phyloP scores from a whole-genome alignment of 2,888 invertebrate species.

The Sepioteuthis lessoniana region DNA sequence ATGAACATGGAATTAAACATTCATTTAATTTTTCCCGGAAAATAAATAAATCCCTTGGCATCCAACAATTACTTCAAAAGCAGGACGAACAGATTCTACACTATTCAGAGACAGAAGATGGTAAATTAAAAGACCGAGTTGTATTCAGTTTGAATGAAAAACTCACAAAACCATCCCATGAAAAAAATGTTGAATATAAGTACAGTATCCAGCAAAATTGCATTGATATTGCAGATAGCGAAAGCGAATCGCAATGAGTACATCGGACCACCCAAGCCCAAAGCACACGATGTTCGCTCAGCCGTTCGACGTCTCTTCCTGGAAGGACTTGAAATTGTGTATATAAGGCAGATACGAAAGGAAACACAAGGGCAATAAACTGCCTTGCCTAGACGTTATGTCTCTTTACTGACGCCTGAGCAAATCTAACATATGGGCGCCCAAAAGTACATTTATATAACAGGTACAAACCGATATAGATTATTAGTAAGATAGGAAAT shows the following conservation, averaged over 20 bases:
- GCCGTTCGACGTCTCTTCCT: slow-evolving; percentile 15
- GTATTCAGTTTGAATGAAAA: neutral
- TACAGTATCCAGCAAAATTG: neutral
- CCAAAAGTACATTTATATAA: neutral
- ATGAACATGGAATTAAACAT: too few species aligned
- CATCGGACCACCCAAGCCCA: neutral
- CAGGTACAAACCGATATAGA: neutral
- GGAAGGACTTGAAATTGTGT: neutral
- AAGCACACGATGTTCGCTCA: neutral
- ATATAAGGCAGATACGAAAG: neutral
- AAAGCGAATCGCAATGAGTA: neutral
- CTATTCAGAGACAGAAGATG: too few species aligned
- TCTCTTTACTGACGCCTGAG: neutral
- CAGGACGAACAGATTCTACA: too few species aligned
- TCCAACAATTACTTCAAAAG: too few species aligned
- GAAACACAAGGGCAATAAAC: neutral
- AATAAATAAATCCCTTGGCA: too few species aligned
- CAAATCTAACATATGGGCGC: neutral
- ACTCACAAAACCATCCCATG: neutral
- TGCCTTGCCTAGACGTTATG: neutral
- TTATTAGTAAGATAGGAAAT: neutral
- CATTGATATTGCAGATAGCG: neutral
- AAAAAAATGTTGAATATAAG: neutral
- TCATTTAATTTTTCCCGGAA: too few species aligned
- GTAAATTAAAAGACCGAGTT: too few species aligned